Evolutionary conservation across 2,888 invertebrate genomes (phyloP).

Genomic region (Oxyteleia sp.): DNA sequence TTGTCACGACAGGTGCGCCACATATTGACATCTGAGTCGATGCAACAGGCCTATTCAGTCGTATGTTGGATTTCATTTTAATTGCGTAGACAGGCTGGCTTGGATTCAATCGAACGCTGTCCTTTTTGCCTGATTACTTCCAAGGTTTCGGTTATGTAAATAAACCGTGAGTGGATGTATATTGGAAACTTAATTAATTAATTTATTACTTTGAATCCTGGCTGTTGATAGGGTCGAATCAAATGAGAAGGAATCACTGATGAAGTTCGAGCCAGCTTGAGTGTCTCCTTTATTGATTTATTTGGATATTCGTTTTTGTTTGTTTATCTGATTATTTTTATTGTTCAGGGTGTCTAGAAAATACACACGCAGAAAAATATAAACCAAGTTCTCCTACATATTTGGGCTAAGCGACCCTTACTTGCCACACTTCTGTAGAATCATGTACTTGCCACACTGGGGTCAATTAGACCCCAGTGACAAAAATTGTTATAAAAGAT

Average conservation of each 20-base stretch:
- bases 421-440: too few species aligned
- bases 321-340: too few species aligned
- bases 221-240: background rate
- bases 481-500: too few species aligned
- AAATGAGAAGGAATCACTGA: slow-evolving; percentile 7
- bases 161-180: slow-evolving; percentile 19
- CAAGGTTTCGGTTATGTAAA: slow-evolving; percentile 11
- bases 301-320: too few species aligned
- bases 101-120: slow-evolving; percentile 41
- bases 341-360: too few species aligned
- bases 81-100: slow-evolving; percentile 53
- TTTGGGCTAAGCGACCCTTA: too few species aligned
- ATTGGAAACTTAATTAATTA: slow-evolving; percentile 11
- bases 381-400: too few species aligned
- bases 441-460: too few species aligned
- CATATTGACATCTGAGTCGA: background rate
- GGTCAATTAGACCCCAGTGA: too few species aligned
- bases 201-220: slow-evolving; percentile 23
- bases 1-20: background rate
- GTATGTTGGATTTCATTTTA: slow-evolving; percentile 43
- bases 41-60: slow-evolving; percentile 6
- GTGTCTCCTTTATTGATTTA: background rate
- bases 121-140: slow-evolving; percentile 31
- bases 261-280: slow-evolving; percentile 41
- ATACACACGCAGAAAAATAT: too few species aligned